phyloP scores from a whole-genome alignment of 2,888 invertebrate species.

The Anticlea derivata region DNA sequence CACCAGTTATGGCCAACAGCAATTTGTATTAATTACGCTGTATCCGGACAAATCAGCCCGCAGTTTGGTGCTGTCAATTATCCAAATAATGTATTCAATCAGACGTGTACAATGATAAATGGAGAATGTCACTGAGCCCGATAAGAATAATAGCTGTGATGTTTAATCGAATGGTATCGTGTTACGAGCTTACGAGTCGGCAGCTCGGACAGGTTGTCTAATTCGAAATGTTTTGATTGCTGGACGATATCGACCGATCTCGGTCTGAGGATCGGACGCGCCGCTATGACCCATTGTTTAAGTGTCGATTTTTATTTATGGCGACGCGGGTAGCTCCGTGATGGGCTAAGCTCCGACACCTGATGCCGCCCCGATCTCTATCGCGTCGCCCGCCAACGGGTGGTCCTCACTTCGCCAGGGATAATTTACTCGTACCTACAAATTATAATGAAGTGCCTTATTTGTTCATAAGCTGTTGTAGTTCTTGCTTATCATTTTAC shows the following conservation, averaged over 20 bases:
- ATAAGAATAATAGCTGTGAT: conserved; percentile 40
- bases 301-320: conserved; percentile 75
- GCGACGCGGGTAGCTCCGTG: conserved; percentile 49
- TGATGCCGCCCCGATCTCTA: conserved; percentile 69
- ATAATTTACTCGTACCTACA: conserved; percentile 32
- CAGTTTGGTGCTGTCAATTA: conserved; percentile 34
- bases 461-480: conserved; percentile 22
- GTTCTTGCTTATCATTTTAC: conserved; percentile 18
- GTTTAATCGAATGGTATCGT: conserved; percentile 42
- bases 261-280: conserved; percentile 52
- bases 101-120: conserved; percentile 38
- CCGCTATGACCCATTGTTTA: conserved; percentile 63
- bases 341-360: conserved; percentile 59
- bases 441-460: conserved; percentile 29
- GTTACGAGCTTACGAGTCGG: conserved; percentile 41
- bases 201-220: conserved; percentile 51
- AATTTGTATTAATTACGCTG: conserved; percentile 72
- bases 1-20: conserved; percentile 58
- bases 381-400: conserved; percentile 59
- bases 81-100: conserved; percentile 37
- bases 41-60: conserved; percentile 53
- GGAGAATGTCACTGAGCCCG: conserved; percentile 35
- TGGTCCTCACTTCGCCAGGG: conserved; percentile 52
- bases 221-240: conserved; percentile 58
- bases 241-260: conserved; percentile 57